phyloP scores from a whole-genome alignment of 2,888 invertebrate genomes.

The Drosophila meridiana region DNA sequence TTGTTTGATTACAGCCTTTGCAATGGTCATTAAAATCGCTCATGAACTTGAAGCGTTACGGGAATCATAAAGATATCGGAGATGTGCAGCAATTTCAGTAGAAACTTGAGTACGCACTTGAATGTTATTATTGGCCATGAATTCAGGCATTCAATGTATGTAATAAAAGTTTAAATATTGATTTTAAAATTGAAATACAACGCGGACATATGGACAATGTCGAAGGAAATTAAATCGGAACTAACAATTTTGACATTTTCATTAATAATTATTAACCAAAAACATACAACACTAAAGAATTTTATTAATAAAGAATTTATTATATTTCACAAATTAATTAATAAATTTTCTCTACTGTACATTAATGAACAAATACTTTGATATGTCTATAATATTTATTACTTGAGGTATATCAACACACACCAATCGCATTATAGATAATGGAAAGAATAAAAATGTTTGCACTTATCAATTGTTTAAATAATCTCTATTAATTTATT shows the following conservation, averaged over 20 bases:
- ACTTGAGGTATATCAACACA: neutral
- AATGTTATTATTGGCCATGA: constrained; percentile 14
- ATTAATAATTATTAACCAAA: no score
- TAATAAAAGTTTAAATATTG: neutral
- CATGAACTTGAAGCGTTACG: constrained; percentile 65
- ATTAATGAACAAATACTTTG: neutral
- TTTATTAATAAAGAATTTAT: no score
- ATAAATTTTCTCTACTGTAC: no score
- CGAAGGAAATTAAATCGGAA: neutral
- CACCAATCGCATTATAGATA: constrained; percentile 11
- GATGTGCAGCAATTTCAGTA: constrained; percentile 30
- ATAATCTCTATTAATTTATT: constrained; percentile 13
- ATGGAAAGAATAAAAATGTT: neutral
- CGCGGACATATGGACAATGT: neutral
- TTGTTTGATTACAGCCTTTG: constrained; percentile 48
- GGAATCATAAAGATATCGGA: constrained; percentile 42
- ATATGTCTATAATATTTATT: neutral
- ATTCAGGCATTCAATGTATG: neutral
- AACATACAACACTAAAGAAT: no score
- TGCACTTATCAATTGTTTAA: constrained; percentile 10
- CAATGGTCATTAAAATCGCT: constrained; percentile 58
- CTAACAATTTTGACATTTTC: no score
- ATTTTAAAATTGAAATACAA: neutral
- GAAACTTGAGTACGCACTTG: constrained; percentile 22
- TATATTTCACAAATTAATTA: no score